Evolutionary conservation across 2,797 vertebrate genomes (phyloP), one percentile per base, ranked within the genome.

Genomic region (Neomorphus geoffroyi): DNA sequence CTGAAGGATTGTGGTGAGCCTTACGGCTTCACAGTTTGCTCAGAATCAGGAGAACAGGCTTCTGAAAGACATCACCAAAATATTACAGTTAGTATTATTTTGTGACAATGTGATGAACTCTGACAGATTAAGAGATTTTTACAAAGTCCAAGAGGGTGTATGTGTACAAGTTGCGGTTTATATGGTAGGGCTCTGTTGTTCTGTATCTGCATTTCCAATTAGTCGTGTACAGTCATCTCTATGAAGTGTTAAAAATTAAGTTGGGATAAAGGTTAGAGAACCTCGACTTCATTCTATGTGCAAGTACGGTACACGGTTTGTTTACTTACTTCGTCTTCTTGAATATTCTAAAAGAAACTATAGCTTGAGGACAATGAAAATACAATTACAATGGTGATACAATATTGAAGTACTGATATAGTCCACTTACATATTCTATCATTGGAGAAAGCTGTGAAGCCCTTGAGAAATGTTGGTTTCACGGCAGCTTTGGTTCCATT

Each of bases 401-500:
- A 93, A 92, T 96, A 96, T 73, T 81, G 92, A 97, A 96, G 72
- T 94, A 97, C 95, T 93, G 94, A 85, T 88, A 39, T 91, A 94
- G 96, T 95, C 94, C 96, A 96, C 91, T 95, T 72, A 83, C 84
- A 96, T 96, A 94, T 87, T 94, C 93, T 87, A 39, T 96, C 89
- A 77, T 70, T 86, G 80, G 78, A 93, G 91, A 97, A 91, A 85
- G 87, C 82, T 94, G 2, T 94, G 94, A 97, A 88, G 62, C 75
- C 67, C 73, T 72, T 58, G 81, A 92, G 78, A 95, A 91, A 80
- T 81, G 50, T 79, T 80, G 95, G 69, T 79, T 96, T 95, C 95
- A 86, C 80, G 94, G 93, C 93, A 95, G 94, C 94, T 97, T 97
- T 97, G 96, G 96, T 97, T 97, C 92, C 88, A 93, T 89, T 94